Conservation (phyloP, 1,140 invertebrate species). For the Hylaeus anthracinus region DNA sequence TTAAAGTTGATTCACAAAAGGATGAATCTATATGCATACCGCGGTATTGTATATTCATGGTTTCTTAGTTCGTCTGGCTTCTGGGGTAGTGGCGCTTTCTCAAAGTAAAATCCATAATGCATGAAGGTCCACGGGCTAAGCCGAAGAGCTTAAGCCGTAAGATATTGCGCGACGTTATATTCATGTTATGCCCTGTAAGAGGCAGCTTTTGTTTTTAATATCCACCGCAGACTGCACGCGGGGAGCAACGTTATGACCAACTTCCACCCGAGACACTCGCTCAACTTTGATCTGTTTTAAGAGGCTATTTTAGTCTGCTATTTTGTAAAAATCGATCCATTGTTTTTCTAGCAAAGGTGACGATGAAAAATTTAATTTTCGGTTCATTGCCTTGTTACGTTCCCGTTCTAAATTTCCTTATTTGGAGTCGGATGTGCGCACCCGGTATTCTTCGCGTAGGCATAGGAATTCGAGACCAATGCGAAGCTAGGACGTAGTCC, state of each 20-base stretch:
- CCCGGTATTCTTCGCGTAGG: too few species aligned
- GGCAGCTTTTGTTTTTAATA: conserved; percentile 80
- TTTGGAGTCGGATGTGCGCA: too few species aligned
- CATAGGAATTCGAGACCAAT: too few species aligned
- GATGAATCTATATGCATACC: conserved; percentile 74
- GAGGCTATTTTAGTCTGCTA: too few species aligned
- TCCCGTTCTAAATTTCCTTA: too few species aligned
- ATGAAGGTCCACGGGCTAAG: conserved; percentile 77
- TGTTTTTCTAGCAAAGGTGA: too few species aligned
- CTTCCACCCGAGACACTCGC: conserved; percentile 17
- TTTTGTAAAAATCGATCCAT: too few species aligned
- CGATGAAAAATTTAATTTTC: too few species aligned
- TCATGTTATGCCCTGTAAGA: conserved; percentile 77
- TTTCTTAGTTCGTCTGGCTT: conserved; percentile 76
- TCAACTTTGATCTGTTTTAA: conserved; percentile 32
- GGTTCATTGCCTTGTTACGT: too few species aligned
- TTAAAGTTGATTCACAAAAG: conserved; percentile 76
- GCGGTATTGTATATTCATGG: conserved; percentile 81
- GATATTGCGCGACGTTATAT: conserved; percentile 80
- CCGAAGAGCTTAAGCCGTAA: conserved; percentile 73
- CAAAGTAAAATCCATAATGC: conserved; percentile 80
- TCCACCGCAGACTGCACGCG: conserved; percentile 64
- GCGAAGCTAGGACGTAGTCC: too few species aligned
- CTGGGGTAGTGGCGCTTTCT: conserved; percentile 61
- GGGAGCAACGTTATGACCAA: conserved; percentile 55